Base-by-base conservation (phyloP, 2,797 vertebrate genomes). In the Liparis tanakae region DNA sequence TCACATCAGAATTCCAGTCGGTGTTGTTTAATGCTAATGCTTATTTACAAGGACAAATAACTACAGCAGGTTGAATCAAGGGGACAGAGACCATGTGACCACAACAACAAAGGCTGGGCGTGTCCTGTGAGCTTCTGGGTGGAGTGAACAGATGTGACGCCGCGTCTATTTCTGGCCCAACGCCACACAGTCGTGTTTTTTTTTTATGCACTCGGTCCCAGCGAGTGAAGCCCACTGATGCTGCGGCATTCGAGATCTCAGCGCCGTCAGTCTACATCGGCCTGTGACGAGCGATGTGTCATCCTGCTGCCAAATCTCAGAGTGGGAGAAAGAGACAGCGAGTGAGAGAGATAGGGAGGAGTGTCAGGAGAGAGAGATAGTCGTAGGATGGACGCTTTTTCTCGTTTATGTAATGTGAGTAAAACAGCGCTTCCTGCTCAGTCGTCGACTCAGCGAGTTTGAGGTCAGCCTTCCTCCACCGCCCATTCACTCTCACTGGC, bases 381-480 rank as follows among this genome's bases (percentile, higher is more conserved):
- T 34, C 46, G 50, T 59, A 44, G 64, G 75, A 70, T 70, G 68
- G 72, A 77, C 76, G 80, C 73, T 56, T 72, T 71, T 62, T 79
- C 64, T 78, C 59, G 44, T 78, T 85, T 84, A 73, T 81, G 62
- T 57, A 78, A 82, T 78, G 51, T 59, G n/a, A 78, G 58, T 75
- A 74, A 85, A 88, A 79, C 58, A 71, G 53, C 64, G 71, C 72
- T 53, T 70, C 64, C 74, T 84, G 69, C 73, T 76, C 76, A 80
- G 62, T 85, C 79, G 76, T 68, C 3, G 22, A 44, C 58, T 70
- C 55, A 36, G 59, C 43, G 50, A 74, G 72, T 82, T 79, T 74
- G 82, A 82, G 84, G 88, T 87, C 90, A 74, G 79, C 75, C 53
- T 81, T 71, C 62, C n/a, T 22, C 56, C 39, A 63, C 71, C 37